phyloP scores from a whole-genome alignment of 1,140 invertebrate species.

The Lordiphosa stackelbergi region DNA sequence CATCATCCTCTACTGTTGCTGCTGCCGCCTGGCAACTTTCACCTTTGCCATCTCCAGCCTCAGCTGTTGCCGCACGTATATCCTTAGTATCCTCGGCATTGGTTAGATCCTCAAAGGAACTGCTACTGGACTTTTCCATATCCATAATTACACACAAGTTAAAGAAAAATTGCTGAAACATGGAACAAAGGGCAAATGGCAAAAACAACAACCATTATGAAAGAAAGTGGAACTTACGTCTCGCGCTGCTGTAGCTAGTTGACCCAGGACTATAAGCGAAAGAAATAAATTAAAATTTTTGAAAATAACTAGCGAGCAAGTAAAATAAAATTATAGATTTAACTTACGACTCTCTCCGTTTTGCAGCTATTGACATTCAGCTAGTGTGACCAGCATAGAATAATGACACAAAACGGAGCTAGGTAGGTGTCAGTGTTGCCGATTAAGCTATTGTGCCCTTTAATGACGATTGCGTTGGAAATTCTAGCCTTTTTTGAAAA shows the following conservation, averaged over 20 bases:
- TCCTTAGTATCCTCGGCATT: conserved; percentile 68
- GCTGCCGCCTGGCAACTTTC: conserved; percentile 17
- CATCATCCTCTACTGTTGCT: background rate
- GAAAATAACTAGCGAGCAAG: too few species aligned
- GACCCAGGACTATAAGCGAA: background rate
- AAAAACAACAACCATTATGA: background rate
- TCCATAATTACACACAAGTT: conserved; percentile 50
- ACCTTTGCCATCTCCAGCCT: background rate
- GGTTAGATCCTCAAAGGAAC: conserved; percentile 75
- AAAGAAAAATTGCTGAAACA: conserved; percentile 41
- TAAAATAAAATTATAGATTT: too few species aligned
- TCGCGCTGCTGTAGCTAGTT: too few species aligned
- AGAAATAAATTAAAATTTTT: background rate
- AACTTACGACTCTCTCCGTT: too few species aligned
- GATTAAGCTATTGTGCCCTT: too few species aligned
- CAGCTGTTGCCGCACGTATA: conserved; percentile 27
- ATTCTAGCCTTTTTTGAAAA: too few species aligned
- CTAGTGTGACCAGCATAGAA: too few species aligned
- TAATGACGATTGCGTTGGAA: too few species aligned
- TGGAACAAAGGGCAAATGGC: conserved; percentile 63
- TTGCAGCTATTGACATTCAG: too few species aligned
- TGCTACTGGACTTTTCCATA: conserved; percentile 74
- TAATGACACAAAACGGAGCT: too few species aligned
- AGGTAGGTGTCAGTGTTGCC: too few species aligned
- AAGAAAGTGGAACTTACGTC: too few species aligned